A percentile compares a stretch with the other conserved stretches of the same genome.
phyloP scores from a whole-genome alignment of 2,113 vertebrate genomes.

The Odontophorus gujanensis region DNA sequence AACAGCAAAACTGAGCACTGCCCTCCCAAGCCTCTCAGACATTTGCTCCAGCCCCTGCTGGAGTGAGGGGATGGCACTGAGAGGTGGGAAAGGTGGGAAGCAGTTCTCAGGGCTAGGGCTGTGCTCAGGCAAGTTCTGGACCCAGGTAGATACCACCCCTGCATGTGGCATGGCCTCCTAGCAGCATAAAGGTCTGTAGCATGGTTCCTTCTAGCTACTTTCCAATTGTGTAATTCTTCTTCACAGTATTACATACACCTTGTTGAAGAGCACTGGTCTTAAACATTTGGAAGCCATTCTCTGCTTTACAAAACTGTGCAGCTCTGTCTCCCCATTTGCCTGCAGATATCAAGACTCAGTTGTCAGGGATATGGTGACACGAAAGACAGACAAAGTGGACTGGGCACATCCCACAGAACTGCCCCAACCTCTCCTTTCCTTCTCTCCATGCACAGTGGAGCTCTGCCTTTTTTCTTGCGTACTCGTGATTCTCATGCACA shows the following conservation, averaged over 20 bases:
- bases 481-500: not conserved
- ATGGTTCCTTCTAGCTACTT: not conserved
- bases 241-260: not conserved
- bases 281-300: not conserved
- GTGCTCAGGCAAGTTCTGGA: not conserved
- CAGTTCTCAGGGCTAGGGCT: not conserved
- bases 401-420: not conserved
- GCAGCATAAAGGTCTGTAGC: not conserved
- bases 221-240: not conserved
- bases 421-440: not conserved
- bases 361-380: not conserved
- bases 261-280: not conserved
- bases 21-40: not conserved
- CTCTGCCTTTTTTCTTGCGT: not conserved
- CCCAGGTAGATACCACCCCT: not conserved
- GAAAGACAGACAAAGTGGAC: not conserved
- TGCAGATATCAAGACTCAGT: not conserved
- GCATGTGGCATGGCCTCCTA: not conserved
- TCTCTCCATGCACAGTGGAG: accelerated
- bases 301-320: not conserved
- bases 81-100: not conserved
- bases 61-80: not conserved
- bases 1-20: not conserved
- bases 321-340: not conserved
- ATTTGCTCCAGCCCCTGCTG: not conserved